Percentiles rank a stretch among this genome's conserved stretches.
These are phyloP conservation scores for Acrossocheilus fasciatus DNA, from an alignment of 2,797 vertebrate genomes.

Conservation along the genomic window DNA sequence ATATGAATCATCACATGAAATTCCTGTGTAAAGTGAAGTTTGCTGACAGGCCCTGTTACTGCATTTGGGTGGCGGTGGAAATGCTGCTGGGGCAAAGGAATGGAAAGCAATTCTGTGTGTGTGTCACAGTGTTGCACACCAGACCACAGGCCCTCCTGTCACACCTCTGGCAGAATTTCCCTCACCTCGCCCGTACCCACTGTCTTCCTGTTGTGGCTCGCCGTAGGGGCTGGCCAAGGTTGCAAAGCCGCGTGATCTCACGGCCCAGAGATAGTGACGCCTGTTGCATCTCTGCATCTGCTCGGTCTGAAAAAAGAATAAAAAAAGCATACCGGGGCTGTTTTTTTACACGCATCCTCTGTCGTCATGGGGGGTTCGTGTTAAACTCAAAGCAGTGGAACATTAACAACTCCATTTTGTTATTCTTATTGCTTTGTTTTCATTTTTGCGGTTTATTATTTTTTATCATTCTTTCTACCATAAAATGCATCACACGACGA, in stretches of 20 bases:
- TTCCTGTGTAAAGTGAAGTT: constrained; percentile 23
- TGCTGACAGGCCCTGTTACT: constrained; percentile 35
- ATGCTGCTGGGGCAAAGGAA: constrained; percentile 49
- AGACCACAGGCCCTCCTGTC: constrained; percentile 71
- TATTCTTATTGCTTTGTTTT: constrained; percentile 39
- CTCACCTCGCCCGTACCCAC: constrained; percentile 76
- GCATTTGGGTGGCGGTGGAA: constrained; percentile 45
- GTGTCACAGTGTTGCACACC: constrained; percentile 67
- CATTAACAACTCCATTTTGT: constrained; percentile 39
- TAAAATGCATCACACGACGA: background rate
- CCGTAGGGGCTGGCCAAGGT: constrained; percentile 72
- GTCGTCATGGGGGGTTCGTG: constrained; percentile 20
- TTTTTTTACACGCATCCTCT: constrained; percentile 49
- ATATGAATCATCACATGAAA: constrained; percentile 22
- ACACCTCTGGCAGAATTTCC: constrained; percentile 80
- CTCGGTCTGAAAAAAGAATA: background rate
- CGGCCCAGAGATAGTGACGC: constrained; percentile 56
- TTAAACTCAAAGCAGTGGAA: constrained; percentile 42
- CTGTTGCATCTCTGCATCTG: constrained; percentile 39
- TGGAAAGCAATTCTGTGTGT: constrained; percentile 74
- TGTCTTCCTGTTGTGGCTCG: constrained; percentile 74
- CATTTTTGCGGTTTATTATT: background rate
- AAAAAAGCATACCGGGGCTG: background rate
- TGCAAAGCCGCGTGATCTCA: constrained; percentile 57
- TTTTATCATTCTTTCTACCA: background rate